A percentile compares a stretch with the other conserved stretches of the same genome.
These are phyloP conservation scores for Leptinotarsa defecta DNA, from an alignment of 1,140 invertebrate genomes.

Conservation along the genomic window DNA sequence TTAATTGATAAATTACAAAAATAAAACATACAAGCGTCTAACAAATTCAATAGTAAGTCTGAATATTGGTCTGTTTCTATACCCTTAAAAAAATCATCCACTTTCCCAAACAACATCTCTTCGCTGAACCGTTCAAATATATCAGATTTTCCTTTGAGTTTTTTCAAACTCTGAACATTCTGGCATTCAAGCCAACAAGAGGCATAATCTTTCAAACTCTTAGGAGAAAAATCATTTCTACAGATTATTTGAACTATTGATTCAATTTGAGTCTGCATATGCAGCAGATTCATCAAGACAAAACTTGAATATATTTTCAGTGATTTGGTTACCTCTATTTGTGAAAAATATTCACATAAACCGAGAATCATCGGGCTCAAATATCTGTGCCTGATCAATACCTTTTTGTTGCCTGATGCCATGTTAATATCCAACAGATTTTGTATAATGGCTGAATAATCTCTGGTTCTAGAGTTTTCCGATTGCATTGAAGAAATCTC, in stretches of 20 bases:
- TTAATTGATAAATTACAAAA: slow-evolving; percentile 34
- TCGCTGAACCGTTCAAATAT: slow-evolving; percentile 34
- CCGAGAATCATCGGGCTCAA: slow-evolving; percentile 44
- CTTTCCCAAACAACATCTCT: slow-evolving; percentile 30
- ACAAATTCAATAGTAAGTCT: slow-evolving; percentile 40
- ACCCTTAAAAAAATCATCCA: slow-evolving; percentile 20
- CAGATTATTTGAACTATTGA: slow-evolving; percentile 13
- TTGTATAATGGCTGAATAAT: slow-evolving; percentile 32
- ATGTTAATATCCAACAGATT: slow-evolving; percentile 25
- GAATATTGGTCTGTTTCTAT: slow-evolving; percentile 28
- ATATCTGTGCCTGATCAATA: slow-evolving; percentile 26
- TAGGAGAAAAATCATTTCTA: slow-evolving; percentile 28
- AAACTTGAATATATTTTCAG: slow-evolving; percentile 44
- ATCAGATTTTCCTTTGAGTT: slow-evolving; percentile 38
- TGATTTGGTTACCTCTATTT: slow-evolving; percentile 33
- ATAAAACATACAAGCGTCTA: slow-evolving; percentile 43
- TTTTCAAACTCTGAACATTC: slow-evolving; percentile 22
- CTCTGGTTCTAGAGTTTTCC: background rate
- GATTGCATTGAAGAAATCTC: slow-evolving; percentile 31
- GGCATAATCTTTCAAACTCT: slow-evolving; percentile 32
- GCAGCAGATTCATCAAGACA: slow-evolving; percentile 47
- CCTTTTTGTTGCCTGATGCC: background rate
- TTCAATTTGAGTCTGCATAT: slow-evolving; percentile 42
- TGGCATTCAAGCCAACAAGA: slow-evolving; percentile 25
- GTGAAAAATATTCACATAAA: slow-evolving; percentile 37